Base-by-base conservation (phyloP, 2,113 vertebrate genomes). In the human region DNA sequence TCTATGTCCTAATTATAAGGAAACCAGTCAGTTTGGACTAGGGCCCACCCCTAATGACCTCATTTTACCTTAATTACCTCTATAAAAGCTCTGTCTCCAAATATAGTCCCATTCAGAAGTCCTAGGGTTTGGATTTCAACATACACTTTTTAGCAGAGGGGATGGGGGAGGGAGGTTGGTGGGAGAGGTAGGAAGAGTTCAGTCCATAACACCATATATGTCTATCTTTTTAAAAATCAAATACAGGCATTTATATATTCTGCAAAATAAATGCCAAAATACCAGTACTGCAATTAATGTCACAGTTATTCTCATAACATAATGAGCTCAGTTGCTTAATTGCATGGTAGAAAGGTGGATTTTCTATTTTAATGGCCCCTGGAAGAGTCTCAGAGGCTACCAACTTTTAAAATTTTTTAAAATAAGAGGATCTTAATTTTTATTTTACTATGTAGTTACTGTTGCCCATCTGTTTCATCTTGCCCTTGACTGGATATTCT, bases 191-290 rank as follows among this genome's bases (percentile, higher is more conserved):
- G 27, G 61, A 64, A 30, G 61, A 32, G 61, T 35, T 68, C 32
- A 68, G 32, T 35, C 59, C 45, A 35, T 72, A 70, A 45, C 45
- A 88, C 32, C 27, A 59, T 18, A 83, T 55, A n/a, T 17, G 27
- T 73, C 1, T 83, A 72, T 72, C 79, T 94, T 64, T 64, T 64
- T 30, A 64, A 94, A 91, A 88, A 43, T 75, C 61, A 95, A 90
- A 73, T 61, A 45, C 3, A 66, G 8, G 16, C n/a, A 88, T 83
- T 86, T 82, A 32, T 50, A 55, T 66, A 48, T 87, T 84, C 27
- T 84, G 17, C 13, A 84, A 96, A 97, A 83, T 83, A 91, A 94
- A 75, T 64, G 5, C 32, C 52, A 32, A 83, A 84, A 91, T 75
- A 35, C 13, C 45, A 70, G 8, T 48, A 85, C 61, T 89, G 82